Conservation (phyloP, 1,140 invertebrate species). For the Diorhabda elongata region DNA sequence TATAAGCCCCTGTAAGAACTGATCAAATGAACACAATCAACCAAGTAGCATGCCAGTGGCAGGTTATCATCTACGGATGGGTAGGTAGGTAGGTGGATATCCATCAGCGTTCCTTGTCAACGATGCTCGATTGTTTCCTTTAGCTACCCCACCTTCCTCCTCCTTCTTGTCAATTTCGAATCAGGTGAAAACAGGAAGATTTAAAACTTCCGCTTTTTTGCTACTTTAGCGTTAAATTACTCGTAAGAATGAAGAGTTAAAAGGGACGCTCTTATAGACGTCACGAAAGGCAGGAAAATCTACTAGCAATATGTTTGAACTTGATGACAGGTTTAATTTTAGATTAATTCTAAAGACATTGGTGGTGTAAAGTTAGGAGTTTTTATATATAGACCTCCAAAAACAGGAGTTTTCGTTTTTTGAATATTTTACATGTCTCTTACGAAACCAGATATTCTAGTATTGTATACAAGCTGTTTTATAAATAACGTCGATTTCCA, state of each 20-base stretch:
- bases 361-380: too few relatives aligned
- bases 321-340: background rate
- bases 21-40: background rate
- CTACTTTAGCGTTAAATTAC: background rate
- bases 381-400: too few relatives aligned
- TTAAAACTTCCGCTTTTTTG: slow-evolving; percentile 1
- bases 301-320: background rate
- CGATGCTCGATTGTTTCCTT: background rate
- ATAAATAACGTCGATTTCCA: too few relatives aligned
- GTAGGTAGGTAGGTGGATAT: background rate
- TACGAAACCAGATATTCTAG: too few relatives aligned
- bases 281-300: background rate
- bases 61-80: background rate
- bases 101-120: background rate
- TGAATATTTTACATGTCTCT: too few relatives aligned
- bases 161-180: background rate
- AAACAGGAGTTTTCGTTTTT: too few relatives aligned
- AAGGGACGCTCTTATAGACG: background rate
- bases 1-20: background rate
- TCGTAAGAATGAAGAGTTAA: background rate
- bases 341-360: background rate
- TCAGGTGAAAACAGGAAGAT: slow-evolving; percentile 2
- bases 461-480: too few relatives aligned
- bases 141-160: background rate
- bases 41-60: background rate